Base-by-base conservation (phyloP, 1,140 invertebrate genomes). In the Andrena cerasifolii region DNA sequence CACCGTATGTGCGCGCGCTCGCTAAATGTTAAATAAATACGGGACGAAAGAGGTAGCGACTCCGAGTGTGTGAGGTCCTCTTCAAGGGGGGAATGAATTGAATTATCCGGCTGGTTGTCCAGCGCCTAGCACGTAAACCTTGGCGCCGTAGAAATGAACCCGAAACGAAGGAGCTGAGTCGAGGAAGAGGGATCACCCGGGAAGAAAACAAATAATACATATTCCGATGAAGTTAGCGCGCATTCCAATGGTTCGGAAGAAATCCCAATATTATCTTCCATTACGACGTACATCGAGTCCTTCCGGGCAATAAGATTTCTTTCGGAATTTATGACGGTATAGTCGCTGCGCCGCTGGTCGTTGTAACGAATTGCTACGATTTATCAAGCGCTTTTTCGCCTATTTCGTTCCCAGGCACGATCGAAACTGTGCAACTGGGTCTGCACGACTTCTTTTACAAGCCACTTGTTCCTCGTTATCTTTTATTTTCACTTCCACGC, bases 301-400 rank as follows among this genome's bases (percentile, higher is more conserved):
- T 89, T 87, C 84, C 86, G 82, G 78, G 83, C 86, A 87, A 88
- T 89, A 88, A 89, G 81, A 85, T 85, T 67, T 87, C 76, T 66
- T 80, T 80, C 53, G 72, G 80, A 83, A 87, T 89, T 87, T 79
- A 84, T 88, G 77, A 62, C 78, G 58, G 59, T 66, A 71, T 63
- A 67, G 68, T 82, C 47, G 77, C 72, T 79, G 67, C 65, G n/a
- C 43, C 3, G 59, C 71, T 45, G 74, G 78, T 40, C 79, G 77
- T 51, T 43, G 33, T 82, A 88, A 89, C 80, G 78, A 85, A 89
- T 86, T 76, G 80, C 74, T 31, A 36, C 82, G 81, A 89, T 88
- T 88, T 88, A 84, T 88, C 87, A 88, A 82, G 49, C 73, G 72
- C 79, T 84, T 86, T 80, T 85, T 82, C 68, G 49, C 67, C 33